Evolutionary conservation across 1,140 invertebrate genomes (phyloP).

Genomic region (Zaprionus nigranus): DNA sequence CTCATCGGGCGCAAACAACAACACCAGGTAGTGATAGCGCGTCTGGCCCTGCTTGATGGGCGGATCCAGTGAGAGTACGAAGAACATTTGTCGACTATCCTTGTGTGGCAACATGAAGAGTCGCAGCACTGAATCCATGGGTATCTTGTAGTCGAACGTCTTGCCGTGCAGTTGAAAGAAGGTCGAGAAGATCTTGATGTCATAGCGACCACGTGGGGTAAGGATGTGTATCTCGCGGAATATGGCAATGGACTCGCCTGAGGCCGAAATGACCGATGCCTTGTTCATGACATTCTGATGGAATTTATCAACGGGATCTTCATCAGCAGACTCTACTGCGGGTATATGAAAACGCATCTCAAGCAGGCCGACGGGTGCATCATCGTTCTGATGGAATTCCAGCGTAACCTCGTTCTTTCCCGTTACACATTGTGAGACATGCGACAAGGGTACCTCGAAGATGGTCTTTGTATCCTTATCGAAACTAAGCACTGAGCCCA

Average conservation of each 20-base stretch:
- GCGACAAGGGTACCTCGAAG: slow-evolving; percentile 98
- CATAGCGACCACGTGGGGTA: slow-evolving; percentile 99
- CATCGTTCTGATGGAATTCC: slow-evolving; percentile 99
- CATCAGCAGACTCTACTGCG: slow-evolving; percentile 91
- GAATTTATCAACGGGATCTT: slow-evolving; percentile 97
- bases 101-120: slow-evolving; percentile 98
- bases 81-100: slow-evolving; percentile 99
- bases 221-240: slow-evolving; percentile 99
- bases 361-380: slow-evolving; percentile 97
- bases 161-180: slow-evolving; percentile 99
- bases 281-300: slow-evolving; percentile 98
- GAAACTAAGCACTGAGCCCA: slow-evolving; percentile 96
- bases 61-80: slow-evolving; percentile 99
- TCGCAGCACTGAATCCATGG: slow-evolving; percentile 97
- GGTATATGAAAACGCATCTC: slow-evolving; percentile 99
- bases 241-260: slow-evolving; percentile 98
- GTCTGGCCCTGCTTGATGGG: slow-evolving; percentile 99
- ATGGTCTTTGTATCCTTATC: slow-evolving; percentile 94
- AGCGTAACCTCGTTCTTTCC: slow-evolving; percentile 99
- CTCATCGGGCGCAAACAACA: slow-evolving; percentile 97
- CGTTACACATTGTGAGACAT: slow-evolving; percentile 98
- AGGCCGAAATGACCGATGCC: slow-evolving; percentile 98
- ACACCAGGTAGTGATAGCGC: slow-evolving; percentile 96
- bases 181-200: slow-evolving; percentile 98
- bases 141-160: slow-evolving; percentile 99